These are phyloP conservation scores for Hirtodrosophila duncani DNA, from an alignment of 2,888 invertebrate genomes.

Conservation along the genomic window DNA sequence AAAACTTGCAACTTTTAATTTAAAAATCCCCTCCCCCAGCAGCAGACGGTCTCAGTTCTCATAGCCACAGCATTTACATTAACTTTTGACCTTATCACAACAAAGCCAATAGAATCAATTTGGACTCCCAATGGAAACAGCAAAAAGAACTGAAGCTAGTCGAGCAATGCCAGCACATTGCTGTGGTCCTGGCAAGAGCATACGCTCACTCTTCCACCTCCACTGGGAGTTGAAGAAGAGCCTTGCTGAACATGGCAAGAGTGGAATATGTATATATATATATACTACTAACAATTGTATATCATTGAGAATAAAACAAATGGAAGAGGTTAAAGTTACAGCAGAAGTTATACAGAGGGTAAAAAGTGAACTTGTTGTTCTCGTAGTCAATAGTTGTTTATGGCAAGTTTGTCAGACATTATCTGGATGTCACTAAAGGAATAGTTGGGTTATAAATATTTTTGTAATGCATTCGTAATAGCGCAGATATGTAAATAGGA, in stretches of 20 bases:
- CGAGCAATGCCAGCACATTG: constrained; percentile 20
- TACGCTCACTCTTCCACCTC: constrained; percentile 17
- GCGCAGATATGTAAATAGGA: too few species aligned
- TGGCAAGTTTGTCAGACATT: too few species aligned
- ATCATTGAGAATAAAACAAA: constrained; percentile 61
- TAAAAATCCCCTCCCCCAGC: constrained; percentile 36
- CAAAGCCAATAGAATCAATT: constrained; percentile 69
- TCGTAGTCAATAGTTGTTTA: too few species aligned
- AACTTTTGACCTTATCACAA: constrained; percentile 70
- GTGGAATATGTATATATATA: constrained; percentile 14
- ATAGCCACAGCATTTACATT: constrained; percentile 70
- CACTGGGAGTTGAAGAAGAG: too few species aligned
- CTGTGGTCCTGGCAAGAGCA: constrained; percentile 18
- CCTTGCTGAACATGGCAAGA: constrained; percentile 24
- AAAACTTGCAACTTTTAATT: constrained; percentile 57
- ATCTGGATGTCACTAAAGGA: too few species aligned
- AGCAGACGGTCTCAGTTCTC: constrained; percentile 48
- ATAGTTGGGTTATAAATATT: too few species aligned
- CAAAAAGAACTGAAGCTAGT: constrained; percentile 14
- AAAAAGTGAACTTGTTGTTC: too few species aligned
- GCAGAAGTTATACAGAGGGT: constrained; percentile 32
- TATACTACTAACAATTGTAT: constrained; percentile 25
- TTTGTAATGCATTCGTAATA: too few species aligned
- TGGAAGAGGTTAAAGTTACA: constrained; percentile 47
- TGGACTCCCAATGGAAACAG: constrained; percentile 27